Evolutionary conservation across 2,113 vertebrate species (phyloP), one percentile per base, ranked within the genome.

Genomic region (Taurulus bubalis): DNA sequence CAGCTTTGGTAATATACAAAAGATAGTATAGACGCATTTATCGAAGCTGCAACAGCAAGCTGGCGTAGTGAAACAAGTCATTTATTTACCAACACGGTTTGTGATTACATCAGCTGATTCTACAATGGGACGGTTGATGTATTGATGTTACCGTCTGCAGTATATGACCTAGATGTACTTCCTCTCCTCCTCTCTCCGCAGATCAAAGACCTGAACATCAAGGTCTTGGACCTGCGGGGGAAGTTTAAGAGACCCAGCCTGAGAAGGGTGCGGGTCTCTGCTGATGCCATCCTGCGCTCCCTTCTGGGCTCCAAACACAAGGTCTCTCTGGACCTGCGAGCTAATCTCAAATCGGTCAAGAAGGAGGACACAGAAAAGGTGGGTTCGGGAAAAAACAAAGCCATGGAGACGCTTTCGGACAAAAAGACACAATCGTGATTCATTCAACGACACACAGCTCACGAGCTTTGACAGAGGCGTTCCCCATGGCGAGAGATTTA

Each of bases 301-400:
- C 93, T 99, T 32, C 94, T 99, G 93, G 98, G 98, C 81, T 99
- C 98, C 80, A 99, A 99, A 87, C 98, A 99, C 94, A 99, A 99
- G 84, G 98, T 99, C 32, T 99, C 98, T 68, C 94, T 99, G 98
- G 98, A 99, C 26, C 94, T 99, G 38, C 85, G 98, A 71, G 98
- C 98, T 30, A 99, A 99, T 92, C 96, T 99, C 45, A 99, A 99
- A 87, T 99, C 98, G 1, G 97, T 99, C 87, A 99, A 98, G 95
- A 99, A 99, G 90, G 98, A 99, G 59, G 98, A 99, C 92, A 96
- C 97, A 0, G 98, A 99, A 91, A 99, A 99, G 96, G 98, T 98
- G 70, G 11, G 94, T 59, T 66, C 7, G 0, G 4, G 16, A 72
- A 55, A 22, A 14, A 7, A 53, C 3, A 73, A 47, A 75, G 26